These are phyloP conservation scores for Netelia virgata DNA, from an alignment of 2,888 invertebrate genomes.

Conservation along the genomic window DNA sequence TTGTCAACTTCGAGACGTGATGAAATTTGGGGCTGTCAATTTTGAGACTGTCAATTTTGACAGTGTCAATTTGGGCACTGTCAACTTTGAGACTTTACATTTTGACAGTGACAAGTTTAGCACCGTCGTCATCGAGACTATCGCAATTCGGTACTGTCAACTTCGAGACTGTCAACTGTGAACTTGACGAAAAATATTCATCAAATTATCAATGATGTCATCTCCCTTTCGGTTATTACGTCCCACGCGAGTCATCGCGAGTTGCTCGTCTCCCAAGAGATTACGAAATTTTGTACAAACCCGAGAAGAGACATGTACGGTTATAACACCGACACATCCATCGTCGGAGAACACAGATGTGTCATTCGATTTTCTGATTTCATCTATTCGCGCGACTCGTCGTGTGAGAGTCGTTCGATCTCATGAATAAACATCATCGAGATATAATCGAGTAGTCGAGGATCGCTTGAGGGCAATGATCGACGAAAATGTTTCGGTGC, in stretches of 20 bases:
- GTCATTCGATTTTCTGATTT: background rate
- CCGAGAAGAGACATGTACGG: background rate
- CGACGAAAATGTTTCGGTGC: constrained; percentile 53
- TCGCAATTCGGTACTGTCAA: background rate
- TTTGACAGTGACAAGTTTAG: background rate
- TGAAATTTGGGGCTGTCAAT: background rate
- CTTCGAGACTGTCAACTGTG: background rate
- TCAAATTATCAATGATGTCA: constrained; percentile 14
- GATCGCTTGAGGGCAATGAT: constrained; percentile 16
- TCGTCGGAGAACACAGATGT: background rate
- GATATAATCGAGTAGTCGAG: constrained; percentile 4
- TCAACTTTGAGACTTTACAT: background rate
- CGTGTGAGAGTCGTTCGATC: constrained; percentile 23
- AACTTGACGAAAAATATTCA: background rate
- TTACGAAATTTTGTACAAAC: constrained; percentile 12
- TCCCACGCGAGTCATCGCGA: background rate
- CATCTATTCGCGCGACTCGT: background rate
- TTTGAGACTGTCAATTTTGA: background rate
- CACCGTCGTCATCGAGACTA: background rate
- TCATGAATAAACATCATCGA: constrained; percentile 48
- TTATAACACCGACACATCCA: background rate
- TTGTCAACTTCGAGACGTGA: background rate
- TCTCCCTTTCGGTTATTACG: constrained; percentile 32
- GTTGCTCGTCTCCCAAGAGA: background rate
- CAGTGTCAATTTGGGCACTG: background rate